Conservation (phyloP, 2,888 invertebrate species). For the Toxonevra muliebris region DNA sequence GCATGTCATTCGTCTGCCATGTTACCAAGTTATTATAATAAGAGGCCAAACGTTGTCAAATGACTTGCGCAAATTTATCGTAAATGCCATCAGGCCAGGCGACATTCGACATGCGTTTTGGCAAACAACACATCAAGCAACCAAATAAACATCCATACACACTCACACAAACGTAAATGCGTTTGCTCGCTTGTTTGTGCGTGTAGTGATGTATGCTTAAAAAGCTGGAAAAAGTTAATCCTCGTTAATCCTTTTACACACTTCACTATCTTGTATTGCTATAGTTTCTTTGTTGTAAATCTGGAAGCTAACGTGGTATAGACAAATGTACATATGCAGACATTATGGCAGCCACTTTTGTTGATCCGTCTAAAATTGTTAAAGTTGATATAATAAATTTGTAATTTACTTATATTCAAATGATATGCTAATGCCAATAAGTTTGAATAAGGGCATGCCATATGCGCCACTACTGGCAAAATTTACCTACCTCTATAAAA, state of each 20-base stretch:
- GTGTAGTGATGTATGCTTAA: neutral
- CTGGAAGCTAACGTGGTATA: too few species aligned
- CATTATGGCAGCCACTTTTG: slow-evolving; percentile 18
- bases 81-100: slow-evolving; percentile 55
- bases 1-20: slow-evolving; percentile 27
- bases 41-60: slow-evolving; percentile 49
- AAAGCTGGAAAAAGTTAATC: slow-evolving; percentile 41
- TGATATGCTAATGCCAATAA: slow-evolving; percentile 46
- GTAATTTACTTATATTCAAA: slow-evolving; percentile 2
- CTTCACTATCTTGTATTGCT: too few species aligned
- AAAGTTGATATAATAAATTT: slow-evolving; percentile 21
- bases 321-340: too few species aligned
- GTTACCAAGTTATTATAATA: slow-evolving; percentile 15
- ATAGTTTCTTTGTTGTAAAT: too few species aligned
- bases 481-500: too few species aligned
- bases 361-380: neutral
- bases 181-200: neutral
- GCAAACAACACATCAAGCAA: too few species aligned
- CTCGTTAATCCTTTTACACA: slow-evolving; percentile 49
- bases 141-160: too few species aligned
- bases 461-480: too few species aligned
- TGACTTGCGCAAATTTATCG: slow-evolving; percentile 62
- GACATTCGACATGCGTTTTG: slow-evolving; percentile 14
- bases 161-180: too few species aligned
- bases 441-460: too few species aligned